These are phyloP conservation scores for Tupiocoris notatus DNA, from an alignment of 2,888 invertebrate species.

Conservation along the genomic window DNA sequence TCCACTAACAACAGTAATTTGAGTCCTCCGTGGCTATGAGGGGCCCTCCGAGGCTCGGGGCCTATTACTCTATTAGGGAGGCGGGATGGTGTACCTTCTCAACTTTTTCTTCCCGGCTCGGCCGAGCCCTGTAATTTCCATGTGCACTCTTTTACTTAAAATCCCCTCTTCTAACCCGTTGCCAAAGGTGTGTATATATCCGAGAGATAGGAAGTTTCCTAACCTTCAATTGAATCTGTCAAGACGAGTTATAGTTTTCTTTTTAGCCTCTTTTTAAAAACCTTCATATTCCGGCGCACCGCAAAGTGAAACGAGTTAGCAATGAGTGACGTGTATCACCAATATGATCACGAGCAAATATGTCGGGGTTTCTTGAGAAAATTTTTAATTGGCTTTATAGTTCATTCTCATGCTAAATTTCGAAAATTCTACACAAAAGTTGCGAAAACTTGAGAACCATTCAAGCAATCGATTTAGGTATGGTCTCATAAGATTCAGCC, in stretches of 20 bases:
- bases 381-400: neutral
- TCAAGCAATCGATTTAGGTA: too few species aligned
- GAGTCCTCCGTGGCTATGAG: neutral
- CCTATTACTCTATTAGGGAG: slow-evolving; percentile 44
- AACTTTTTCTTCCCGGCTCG: neutral
- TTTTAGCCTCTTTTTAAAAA: slow-evolving; percentile 17
- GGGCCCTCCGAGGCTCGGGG: slow-evolving; percentile 1
- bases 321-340: neutral
- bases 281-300: neutral
- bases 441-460: too few species aligned
- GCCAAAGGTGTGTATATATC: neutral
- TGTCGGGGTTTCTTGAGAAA: neutral
- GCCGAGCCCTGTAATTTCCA: slow-evolving; percentile 40
- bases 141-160: slow-evolving; percentile 45
- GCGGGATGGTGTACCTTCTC: slow-evolving; percentile 39
- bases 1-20: slow-evolving; percentile 45
- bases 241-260: slow-evolving; percentile 43
- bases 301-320: neutral
- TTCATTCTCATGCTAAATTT: too few species aligned
- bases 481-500: too few species aligned
- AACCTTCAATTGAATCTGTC: slow-evolving; percentile 46
- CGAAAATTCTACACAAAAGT: too few species aligned
- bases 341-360: neutral
- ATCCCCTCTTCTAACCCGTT: slow-evolving; percentile 14
- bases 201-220: neutral